Evolutionary conservation across 2,888 invertebrate species (phyloP).

Genomic region (Drosophila buzzatii): DNA sequence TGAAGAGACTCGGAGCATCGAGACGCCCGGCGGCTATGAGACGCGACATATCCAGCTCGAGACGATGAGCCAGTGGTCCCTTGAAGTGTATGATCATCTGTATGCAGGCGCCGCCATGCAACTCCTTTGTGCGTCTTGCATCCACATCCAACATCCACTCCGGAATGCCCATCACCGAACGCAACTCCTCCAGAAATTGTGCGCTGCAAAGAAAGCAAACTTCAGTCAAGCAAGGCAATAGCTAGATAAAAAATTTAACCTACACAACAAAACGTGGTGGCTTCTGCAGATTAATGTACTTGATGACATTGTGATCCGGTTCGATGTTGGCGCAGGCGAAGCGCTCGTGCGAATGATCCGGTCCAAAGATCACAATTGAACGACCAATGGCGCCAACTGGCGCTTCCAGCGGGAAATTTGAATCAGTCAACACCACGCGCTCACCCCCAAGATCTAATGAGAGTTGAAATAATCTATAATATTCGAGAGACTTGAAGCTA

Average conservation of each 20-base stretch:
- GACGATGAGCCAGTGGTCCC: constrained; percentile 91
- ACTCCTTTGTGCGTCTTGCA: constrained; percentile 90
- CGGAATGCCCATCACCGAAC: constrained; percentile 93
- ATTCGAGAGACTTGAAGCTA: background rate
- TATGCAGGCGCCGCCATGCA: constrained; percentile 92
- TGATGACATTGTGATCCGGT: constrained; percentile 95
- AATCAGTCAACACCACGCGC: constrained; percentile 92
- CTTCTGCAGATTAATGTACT: constrained; percentile 94
- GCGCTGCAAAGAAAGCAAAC: constrained; percentile 86
- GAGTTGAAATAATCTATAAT: fast-evolving
- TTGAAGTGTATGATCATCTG: constrained; percentile 95
- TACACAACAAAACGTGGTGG: constrained; percentile 95
- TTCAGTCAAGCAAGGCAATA: background rate
- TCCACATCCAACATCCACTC: constrained; percentile 96
- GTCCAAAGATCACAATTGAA: constrained; percentile 93
- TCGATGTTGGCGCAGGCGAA: constrained; percentile 97
- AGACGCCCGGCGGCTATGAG: constrained; percentile 91
- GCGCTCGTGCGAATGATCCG: constrained; percentile 89
- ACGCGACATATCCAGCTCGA: constrained; percentile 92
- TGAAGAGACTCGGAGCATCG: constrained; percentile 90
- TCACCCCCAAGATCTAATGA: constrained; percentile 89
- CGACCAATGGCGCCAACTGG: constrained; percentile 91
- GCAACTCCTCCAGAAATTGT: constrained; percentile 93
- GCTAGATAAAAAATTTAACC: constrained; percentile 63
- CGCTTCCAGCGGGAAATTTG: constrained; percentile 94